phyloP scores from a whole-genome alignment of 1,140 invertebrate species.

The Magallana gigas region DNA sequence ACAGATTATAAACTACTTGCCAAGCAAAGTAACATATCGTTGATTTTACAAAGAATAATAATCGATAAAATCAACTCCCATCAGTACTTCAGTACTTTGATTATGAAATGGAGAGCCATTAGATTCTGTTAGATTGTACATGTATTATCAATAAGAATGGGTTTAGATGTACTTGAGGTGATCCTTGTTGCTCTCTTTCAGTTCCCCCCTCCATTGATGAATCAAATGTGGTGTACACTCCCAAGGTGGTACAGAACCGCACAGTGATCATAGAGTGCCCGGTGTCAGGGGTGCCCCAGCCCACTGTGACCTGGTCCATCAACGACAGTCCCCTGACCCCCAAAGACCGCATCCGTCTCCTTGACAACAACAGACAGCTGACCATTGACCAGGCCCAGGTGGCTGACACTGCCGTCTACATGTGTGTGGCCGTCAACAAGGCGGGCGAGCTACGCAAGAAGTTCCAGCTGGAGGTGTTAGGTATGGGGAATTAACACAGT shows the following conservation, averaged over 20 bases:
- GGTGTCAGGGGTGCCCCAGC: slow-evolving; percentile 78
- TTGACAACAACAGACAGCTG: slow-evolving; percentile 66
- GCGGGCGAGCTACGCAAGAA: slow-evolving; percentile 80
- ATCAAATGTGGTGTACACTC: slow-evolving; percentile 79
- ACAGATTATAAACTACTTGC: no score
- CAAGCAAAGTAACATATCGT: no score
- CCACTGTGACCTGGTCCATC: slow-evolving; percentile 77
- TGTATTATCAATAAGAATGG: no score
- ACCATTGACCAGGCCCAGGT: slow-evolving; percentile 70
- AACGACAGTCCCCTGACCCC: slow-evolving; percentile 65
- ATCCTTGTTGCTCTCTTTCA: slow-evolving; percentile 51
- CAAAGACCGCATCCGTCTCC: slow-evolving; percentile 54
- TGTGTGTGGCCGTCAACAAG: slow-evolving; percentile 81
- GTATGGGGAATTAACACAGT: slow-evolving; percentile 70
- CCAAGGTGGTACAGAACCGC: slow-evolving; percentile 72
- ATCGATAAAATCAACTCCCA: no score
- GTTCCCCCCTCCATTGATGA: slow-evolving; percentile 81
- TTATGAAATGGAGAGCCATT: no score
- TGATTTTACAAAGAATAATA: no score
- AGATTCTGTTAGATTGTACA: no score
- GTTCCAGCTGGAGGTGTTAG: slow-evolving; percentile 80
- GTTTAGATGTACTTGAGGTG: no score
- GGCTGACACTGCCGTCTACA: slow-evolving; percentile 76
- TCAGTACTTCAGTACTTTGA: no score
- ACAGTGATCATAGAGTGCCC: slow-evolving; percentile 79